Conservation (phyloP, 2,797 vertebrate genomes). For the Acipenser transmontanus region DNA sequence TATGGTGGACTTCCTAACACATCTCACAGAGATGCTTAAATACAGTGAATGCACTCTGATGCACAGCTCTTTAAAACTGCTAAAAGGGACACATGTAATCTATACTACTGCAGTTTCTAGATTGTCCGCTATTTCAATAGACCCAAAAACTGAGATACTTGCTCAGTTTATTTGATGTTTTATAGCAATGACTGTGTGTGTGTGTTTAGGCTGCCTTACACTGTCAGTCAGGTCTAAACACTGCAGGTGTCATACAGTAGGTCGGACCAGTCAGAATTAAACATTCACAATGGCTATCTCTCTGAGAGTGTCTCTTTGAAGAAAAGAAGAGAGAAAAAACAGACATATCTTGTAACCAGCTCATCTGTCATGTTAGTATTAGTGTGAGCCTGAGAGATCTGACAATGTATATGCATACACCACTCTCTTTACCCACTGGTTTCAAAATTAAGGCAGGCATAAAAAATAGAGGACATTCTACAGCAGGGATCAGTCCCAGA, state of each 20-base stretch:
- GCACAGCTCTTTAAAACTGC: no score
- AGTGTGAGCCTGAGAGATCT: neutral
- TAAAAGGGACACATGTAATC: no score
- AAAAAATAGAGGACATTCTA: conserved; percentile 1
- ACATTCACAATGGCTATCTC: conserved; percentile 1
- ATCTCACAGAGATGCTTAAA: no score
- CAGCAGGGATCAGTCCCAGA: conserved; percentile 7
- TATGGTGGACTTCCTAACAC: no score
- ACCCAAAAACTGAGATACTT: no score
- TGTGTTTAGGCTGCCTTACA: no score
- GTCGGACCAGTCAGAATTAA: neutral
- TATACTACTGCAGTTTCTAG: no score
- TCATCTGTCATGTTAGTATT: conserved; percentile 6
- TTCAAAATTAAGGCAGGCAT: neutral
- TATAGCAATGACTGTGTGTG: no score
- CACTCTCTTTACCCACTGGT: neutral
- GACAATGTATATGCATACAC: neutral
- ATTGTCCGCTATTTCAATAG: no score
- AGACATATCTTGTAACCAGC: conserved; percentile 6
- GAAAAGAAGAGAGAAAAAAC: neutral
- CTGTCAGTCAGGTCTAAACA: conserved; percentile 20
- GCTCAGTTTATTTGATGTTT: no score
- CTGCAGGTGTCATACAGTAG: conserved; percentile 25
- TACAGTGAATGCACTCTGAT: no score
- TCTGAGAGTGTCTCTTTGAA: conserved; percentile 6